These are phyloP conservation scores for Elachura formosa DNA, from an alignment of 2,113 vertebrate species.

Conservation along the genomic window DNA sequence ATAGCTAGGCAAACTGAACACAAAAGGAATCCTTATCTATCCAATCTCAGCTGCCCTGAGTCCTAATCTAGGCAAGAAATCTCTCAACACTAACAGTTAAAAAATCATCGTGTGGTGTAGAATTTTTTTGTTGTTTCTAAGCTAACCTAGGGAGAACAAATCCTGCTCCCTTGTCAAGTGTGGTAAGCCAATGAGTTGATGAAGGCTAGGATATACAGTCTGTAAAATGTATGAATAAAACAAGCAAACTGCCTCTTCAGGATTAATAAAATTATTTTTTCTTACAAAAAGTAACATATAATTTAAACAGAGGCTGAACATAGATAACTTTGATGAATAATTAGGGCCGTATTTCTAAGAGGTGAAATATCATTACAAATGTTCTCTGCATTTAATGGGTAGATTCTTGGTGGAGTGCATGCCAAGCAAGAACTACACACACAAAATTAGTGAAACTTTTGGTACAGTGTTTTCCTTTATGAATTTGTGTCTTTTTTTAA, in stretches of 20 bases:
- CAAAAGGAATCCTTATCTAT: neutral
- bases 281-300: neutral
- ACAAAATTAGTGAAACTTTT: neutral
- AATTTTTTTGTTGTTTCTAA: neutral
- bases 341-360: neutral
- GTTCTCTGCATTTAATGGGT: neutral
- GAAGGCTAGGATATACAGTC: neutral
- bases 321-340: neutral
- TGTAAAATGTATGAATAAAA: neutral
- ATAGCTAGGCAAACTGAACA: neutral
- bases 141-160: neutral
- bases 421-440: neutral
- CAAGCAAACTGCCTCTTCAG: neutral
- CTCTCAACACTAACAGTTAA: neutral
- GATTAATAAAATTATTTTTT: neutral
- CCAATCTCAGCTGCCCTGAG: neutral
- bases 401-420: neutral
- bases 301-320: neutral
- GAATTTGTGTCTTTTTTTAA: neutral
- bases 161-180: neutral
- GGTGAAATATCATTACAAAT: neutral
- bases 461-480: neutral
- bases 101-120: neutral
- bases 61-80: neutral
- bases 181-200: neutral